Evolutionary conservation across 64 coral and sea anemone species (phyloP).

Genomic region (Porites lutea): DNA sequence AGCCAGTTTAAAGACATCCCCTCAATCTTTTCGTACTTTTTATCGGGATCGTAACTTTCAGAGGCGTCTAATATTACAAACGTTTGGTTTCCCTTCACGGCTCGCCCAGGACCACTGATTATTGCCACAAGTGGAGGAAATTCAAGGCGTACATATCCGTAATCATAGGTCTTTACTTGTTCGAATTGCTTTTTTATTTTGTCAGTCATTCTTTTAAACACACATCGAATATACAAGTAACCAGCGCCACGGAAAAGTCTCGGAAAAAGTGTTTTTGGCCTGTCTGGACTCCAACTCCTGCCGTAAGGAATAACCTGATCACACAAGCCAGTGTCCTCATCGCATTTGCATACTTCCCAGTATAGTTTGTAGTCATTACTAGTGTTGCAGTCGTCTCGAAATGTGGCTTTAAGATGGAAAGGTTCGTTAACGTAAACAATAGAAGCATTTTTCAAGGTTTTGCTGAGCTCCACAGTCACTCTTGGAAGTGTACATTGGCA

Average conservation of each 20-base stretch:
- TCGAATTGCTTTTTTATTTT: constrained; percentile 22
- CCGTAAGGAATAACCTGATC: background rate
- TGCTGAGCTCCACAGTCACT: constrained; percentile 51
- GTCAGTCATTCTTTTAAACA: background rate
- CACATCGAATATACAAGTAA: constrained; percentile 40
- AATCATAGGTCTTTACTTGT: constrained; percentile 39
- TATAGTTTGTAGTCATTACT: background rate
- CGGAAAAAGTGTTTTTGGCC: background rate
- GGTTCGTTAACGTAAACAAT: background rate
- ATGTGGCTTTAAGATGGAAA: background rate
- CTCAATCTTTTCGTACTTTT: background rate
- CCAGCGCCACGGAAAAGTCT: background rate
- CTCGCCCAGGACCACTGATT: constrained; percentile 31
- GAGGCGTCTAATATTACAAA: constrained; percentile 46
- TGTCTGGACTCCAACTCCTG: background rate
- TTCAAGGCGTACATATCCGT: constrained; percentile 57
- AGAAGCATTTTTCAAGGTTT: constrained; percentile 44
- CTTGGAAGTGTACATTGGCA: constrained; percentile 51
- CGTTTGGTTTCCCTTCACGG: constrained; percentile 54
- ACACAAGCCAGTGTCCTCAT: constrained; percentile 3
- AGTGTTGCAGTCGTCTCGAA: background rate
- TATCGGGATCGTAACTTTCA: constrained; percentile 69
- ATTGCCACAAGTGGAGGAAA: constrained; percentile 62
- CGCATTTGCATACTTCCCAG: constrained; percentile 24
- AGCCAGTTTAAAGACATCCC: constrained; percentile 60